phyloP scores from a whole-genome alignment of 2,113 vertebrate species.

The Xenus cinereus region DNA sequence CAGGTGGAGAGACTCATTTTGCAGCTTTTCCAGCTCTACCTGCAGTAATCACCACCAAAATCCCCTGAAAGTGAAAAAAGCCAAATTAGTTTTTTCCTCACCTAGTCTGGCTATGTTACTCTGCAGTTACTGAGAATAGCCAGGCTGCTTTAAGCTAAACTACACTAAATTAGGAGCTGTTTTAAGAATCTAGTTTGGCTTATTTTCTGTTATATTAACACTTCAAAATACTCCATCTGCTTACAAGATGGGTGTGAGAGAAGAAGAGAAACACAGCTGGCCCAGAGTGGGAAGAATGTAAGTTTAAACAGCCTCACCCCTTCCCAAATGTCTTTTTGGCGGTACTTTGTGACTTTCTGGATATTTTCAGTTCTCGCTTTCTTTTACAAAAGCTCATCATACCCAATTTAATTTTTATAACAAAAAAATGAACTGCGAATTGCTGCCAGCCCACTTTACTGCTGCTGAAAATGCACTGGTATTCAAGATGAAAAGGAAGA shows the following conservation, averaged over 20 bases:
- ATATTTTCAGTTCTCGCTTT: constrained; percentile 60
- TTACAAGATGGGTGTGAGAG: constrained; percentile 60
- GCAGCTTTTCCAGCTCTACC: background rate
- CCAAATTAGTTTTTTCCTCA: constrained; percentile 7
- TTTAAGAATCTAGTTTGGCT: constrained; percentile 35
- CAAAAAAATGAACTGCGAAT: constrained; percentile 37
- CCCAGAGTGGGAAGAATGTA: constrained; percentile 47
- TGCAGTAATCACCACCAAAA: background rate
- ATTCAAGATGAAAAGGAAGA: background rate
- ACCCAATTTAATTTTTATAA: constrained; percentile 45
- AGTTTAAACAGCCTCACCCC: constrained; percentile 55
- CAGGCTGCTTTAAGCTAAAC: constrained; percentile 5
- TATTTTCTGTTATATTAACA: constrained; percentile 50
- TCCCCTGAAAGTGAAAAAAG: background rate
- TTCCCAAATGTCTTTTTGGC: constrained; percentile 63
- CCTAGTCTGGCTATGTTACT: background rate
- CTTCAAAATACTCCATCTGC: constrained; percentile 61
- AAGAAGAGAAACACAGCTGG: constrained; percentile 61
- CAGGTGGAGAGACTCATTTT: background rate
- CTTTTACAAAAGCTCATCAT: constrained; percentile 50
- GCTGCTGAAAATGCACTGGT: constrained; percentile 15
- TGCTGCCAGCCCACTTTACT: constrained; percentile 2
- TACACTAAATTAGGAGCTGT: constrained; percentile 37
- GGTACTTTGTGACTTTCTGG: constrained; percentile 48
- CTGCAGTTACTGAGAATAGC: background rate